Base-by-base conservation (phyloP, 30 jellyfish, hydroid and myxozoan species). In the Pelagia noctiluca region DNA sequence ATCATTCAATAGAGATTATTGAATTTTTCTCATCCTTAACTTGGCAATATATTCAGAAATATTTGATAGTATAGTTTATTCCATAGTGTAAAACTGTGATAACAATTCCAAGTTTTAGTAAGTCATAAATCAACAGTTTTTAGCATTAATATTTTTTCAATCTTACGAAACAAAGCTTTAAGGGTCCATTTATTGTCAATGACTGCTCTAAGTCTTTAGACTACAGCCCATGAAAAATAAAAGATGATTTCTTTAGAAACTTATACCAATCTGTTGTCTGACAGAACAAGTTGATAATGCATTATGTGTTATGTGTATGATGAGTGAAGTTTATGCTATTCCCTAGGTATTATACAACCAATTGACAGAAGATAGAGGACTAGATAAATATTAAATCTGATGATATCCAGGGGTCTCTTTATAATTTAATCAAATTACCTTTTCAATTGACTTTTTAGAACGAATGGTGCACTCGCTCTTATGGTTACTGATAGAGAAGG, bases 401-500 rank as follows among this genome's bases (percentile, higher is more conserved):
- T 22, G 76, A 21, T 63, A 29, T 2, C 18, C 7, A 63, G 23
- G 31, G 26, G 57, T n/a, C 49, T 8, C 76, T 68, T 18, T 68
- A 2, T 8, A 31, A 2, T 2, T 16, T 29, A 31, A 5, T 68
- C 31, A 21, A 30, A 32, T 7, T 24, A 4, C 10, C 11, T 37
- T 10, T n/a, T 54, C 25, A 11, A 38, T 34, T 48, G n/a, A 2
- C 28, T 1, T 60, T 71, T 53, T 29, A 90, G 97, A 32, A 77
- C 88, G 13, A 90, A 90, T 69, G 97, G 97, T 8, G 91, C 88
- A 2, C 78, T 90, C 37, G 95, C 97, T 3, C 46, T 90, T 28
- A 33, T 90, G 52, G 92, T 90, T 5, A 90, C 97, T 7, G 97
- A 90, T 72, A 76, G 97, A 37, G 91, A 78, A 30, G 97, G 97